Evolutionary conservation across 2,113 vertebrate species (phyloP), one percentile per base, ranked within the genome.

Genomic region (Lampris incognitus): DNA sequence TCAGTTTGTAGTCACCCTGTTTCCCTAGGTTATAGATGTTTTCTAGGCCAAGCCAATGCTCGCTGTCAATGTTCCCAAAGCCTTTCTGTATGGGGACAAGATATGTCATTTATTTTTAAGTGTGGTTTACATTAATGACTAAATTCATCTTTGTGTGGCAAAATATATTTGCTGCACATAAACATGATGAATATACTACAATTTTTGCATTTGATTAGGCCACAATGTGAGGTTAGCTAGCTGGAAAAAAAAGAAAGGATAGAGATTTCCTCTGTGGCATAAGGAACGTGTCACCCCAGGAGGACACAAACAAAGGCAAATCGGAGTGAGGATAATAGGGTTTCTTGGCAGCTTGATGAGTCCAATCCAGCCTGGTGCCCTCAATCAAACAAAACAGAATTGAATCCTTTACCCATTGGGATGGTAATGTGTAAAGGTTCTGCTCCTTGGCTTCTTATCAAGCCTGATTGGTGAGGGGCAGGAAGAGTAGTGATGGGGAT

Each of bases 11-110:
- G 90, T 98, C 97, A 0, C 96, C 96, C 87, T 99, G 98, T 73
- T 97, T 98, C 55, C 92, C 96, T 74, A 99, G 92, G 92, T 95
- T 93, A 82, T 96, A 97, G 90, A 99, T 99, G 52, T 97, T 97
- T 79, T 99, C 97, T 72, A 99, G 88, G 41, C 98, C 98, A 69
- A 99, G 94, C 98, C 98, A 99, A 71, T 99, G 97, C 69, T 99
- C 98, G 9, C 96, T 94, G 3, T 98, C 97, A 7, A 96, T 96
- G 89, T 99, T 99, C 59, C 98, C 98, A 91, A 99, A 99, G 38
- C 98, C 98, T 96, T 95, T 99, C 98, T 99, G 93, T 78, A 86
- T 67, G 75, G 71, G 81, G 49, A 86, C 11, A 88, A 37, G 2
- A 59, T 54, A 10, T 68, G 57, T 57, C 55, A 50, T 10, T 42